Base-by-base conservation (phyloP, 1,140 invertebrate species). In the Zaprionus inermis region DNA sequence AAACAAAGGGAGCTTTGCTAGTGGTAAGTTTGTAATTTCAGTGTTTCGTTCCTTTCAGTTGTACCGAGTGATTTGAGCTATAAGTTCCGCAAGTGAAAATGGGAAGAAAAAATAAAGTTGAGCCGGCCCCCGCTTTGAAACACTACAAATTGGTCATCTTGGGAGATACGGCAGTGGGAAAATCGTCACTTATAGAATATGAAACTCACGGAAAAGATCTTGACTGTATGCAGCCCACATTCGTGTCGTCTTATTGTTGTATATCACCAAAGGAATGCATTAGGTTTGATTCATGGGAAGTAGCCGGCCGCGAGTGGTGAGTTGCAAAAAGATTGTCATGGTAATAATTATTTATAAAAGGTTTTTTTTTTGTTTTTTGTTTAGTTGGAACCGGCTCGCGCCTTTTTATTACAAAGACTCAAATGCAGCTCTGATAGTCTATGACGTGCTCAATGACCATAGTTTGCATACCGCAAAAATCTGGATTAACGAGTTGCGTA, bases 131-230 rank as follows among this genome's bases (percentile, higher is more conserved):
- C 22, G 1, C 18, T 10, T 22, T 68, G 12, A 10, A 49, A 11
- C 16, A 20, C 12, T 61, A 73, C 14, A 68, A 30, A 22, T n/a
- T 73, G 12, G 71, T 73, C 5, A 61, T 73, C 22, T 56, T 73
- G n/a, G 64, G 71, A 0, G 38, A 36, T 14, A 5, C 56, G 2
- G 7, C 22, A 24, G 57, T 55, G n/a, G 64, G 71, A 0, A 68
- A 73, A 22, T 56, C 71, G 12, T 55, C 64, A 5, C 1, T 73
- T n/a, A 38, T 73, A 5, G 14, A 24, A 1, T 7, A 41, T 5
- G 30, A 32, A 2, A 57, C 32, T 3, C 11, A 22, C 0, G 71
- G 65, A 0, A 57, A 34, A 10, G 16, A 38, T 69, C 10, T 51
- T 11, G 16, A 10, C 2, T 30, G 7, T 18, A 16, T 30, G 14